A percentile compares a stretch with the other conserved stretches of the same genome.
These are phyloP conservation scores for Latrodectus hesperus DNA, from an alignment of 2,888 invertebrate genomes.

Conservation along the genomic window DNA sequence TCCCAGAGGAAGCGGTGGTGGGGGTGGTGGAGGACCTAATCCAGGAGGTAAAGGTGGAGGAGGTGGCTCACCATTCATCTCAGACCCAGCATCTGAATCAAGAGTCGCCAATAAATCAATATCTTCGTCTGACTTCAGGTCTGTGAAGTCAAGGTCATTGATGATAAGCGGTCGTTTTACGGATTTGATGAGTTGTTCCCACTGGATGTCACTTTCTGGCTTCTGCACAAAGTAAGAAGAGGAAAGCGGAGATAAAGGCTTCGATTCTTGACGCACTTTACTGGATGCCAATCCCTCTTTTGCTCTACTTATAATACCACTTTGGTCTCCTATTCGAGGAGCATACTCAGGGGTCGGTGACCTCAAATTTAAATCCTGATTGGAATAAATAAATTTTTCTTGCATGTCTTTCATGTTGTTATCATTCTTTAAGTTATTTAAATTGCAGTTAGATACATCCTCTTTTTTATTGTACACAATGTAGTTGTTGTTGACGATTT, in stretches of 20 bases:
- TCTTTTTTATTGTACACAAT: constrained; percentile 35
- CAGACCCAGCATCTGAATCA: constrained; percentile 29
- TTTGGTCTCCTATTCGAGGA: constrained; percentile 41
- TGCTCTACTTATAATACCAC: constrained; percentile 65
- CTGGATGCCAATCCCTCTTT: constrained; percentile 67
- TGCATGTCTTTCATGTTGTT: constrained; percentile 58
- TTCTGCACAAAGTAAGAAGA: constrained; percentile 37
- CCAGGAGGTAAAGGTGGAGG: constrained; percentile 58
- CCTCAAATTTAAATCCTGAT: constrained; percentile 26
- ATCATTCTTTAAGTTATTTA: constrained; percentile 47
- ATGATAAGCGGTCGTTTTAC: constrained; percentile 82
- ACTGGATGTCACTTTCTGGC: constrained; percentile 80
- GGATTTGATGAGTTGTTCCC: constrained; percentile 91
- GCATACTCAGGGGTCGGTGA: constrained; percentile 45
- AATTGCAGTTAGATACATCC: constrained; percentile 35
- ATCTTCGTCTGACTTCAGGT: constrained; percentile 91
- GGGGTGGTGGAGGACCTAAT: constrained; percentile 68
- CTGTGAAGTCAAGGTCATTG: constrained; percentile 97
- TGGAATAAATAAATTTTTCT: constrained; percentile 59
- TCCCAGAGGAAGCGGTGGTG: constrained; percentile 42
- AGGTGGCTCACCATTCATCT: constrained; percentile 38
- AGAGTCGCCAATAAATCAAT: constrained; percentile 77
- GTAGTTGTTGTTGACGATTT: constrained; percentile 57
- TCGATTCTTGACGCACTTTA: constrained; percentile 34
- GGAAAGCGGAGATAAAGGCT: constrained; percentile 31